Evolutionary conservation across 1,140 invertebrate genomes (phyloP).

Genomic region (Aphidius ervi): DNA sequence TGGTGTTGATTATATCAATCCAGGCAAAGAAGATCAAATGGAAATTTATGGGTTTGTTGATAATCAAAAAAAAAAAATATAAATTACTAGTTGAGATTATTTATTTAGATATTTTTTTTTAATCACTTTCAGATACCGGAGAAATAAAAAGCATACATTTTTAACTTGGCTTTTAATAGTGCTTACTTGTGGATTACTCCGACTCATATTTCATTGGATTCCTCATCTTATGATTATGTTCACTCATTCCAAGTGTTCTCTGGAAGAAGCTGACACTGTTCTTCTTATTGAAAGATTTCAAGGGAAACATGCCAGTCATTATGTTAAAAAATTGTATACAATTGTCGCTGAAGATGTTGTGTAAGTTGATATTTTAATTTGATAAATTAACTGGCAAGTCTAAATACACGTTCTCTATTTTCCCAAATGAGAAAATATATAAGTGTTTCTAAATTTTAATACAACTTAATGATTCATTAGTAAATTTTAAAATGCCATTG

Average conservation of each 20-base stretch:
- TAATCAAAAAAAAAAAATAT: background rate
- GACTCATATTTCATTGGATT: conserved; percentile 67
- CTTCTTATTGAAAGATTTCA: conserved; percentile 59
- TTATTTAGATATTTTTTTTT: background rate
- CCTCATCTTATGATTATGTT: conserved; percentile 61
- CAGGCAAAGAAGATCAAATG: conserved; percentile 68
- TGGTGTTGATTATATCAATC: conserved; percentile 59
- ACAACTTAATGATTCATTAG: background rate
- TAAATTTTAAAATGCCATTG: background rate
- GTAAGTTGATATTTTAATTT: conserved; percentile 34
- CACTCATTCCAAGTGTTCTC: conserved; percentile 56
- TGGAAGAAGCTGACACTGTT: conserved; percentile 59
- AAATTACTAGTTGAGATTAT: background rate
- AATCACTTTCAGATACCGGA: conserved; percentile 54
- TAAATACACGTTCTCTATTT: background rate
- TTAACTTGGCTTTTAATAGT: conserved; percentile 61
- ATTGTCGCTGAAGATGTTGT: conserved; percentile 42
- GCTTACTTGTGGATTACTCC: conserved; percentile 57
- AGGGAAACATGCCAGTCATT: conserved; percentile 54
- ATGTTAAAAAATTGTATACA: conserved; percentile 52
- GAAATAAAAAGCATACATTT: conserved; percentile 44
- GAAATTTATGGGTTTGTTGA: conserved; percentile 50
- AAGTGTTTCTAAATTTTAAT: too few species aligned
- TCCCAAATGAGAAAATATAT: background rate
- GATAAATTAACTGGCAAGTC: background rate